Conservation (phyloP, 1,140 invertebrate species). For the Drosophila mayri region DNA sequence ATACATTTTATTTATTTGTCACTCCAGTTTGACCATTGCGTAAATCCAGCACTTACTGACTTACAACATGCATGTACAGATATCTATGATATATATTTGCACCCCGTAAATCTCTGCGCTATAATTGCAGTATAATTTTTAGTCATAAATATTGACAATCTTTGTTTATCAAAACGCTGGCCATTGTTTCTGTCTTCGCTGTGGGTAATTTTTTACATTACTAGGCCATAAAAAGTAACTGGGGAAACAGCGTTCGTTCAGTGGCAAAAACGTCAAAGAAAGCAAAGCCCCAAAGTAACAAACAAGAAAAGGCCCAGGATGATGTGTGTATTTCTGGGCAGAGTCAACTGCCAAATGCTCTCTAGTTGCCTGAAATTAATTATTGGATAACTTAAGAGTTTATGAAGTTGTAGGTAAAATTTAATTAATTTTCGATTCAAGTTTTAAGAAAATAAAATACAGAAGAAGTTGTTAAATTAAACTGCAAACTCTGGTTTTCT, state of each 20-base stretch:
- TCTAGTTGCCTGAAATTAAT: neutral
- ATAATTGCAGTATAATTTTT: conserved; percentile 59
- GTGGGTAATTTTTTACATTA: conserved; percentile 77
- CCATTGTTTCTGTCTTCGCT: conserved; percentile 58
- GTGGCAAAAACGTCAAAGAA: conserved; percentile 63
- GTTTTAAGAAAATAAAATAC: neutral
- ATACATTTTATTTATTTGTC: conserved; percentile 62
- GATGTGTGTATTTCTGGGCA: neutral
- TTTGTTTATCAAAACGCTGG: conserved; percentile 59
- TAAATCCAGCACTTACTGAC: conserved; percentile 53
- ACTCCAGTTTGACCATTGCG: conserved; percentile 61
- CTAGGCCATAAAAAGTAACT: conserved; percentile 74
- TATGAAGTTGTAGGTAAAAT: neutral
- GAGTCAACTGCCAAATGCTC: conserved; percentile 25
- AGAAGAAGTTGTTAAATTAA: neutral
- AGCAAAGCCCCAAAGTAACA: conserved; percentile 63
- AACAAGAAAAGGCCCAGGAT: conserved; percentile 32
- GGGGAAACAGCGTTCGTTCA: conserved; percentile 38
- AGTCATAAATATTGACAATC: conserved; percentile 77
- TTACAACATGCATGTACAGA: neutral
- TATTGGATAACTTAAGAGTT: neutral
- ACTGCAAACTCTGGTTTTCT: fast-evolving
- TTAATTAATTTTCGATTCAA: fast-evolving
- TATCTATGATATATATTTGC: neutral
- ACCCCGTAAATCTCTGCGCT: conserved; percentile 30